These are phyloP conservation scores for Chlorospingus semifuscus DNA, from an alignment of 2,797 vertebrate genomes.

Conservation along the genomic window DNA sequence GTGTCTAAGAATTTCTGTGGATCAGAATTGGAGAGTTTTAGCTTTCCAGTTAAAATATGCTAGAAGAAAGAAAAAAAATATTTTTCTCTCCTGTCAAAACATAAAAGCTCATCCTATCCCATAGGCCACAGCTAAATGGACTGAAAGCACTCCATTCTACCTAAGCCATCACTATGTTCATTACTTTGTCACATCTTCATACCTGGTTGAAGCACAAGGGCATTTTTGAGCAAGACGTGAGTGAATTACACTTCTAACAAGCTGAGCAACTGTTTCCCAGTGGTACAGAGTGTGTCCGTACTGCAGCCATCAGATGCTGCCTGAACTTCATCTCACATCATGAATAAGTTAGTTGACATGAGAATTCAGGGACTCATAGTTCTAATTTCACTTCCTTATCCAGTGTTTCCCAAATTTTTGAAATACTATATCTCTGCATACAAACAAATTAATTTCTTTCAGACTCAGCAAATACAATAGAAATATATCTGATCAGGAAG, in stretches of 20 bases:
- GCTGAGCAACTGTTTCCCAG: neutral
- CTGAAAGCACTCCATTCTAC: neutral
- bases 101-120: neutral
- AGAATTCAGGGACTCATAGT: neutral
- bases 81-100: neutral
- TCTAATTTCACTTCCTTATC: neutral
- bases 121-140: neutral
- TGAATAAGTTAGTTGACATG: neutral
- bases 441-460: neutral
- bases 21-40: neutral
- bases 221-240: neutral
- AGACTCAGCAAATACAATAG: neutral
- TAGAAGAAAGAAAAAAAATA: neutral
- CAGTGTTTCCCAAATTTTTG: neutral
- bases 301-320: neutral
- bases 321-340: neutral
- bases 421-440: neutral
- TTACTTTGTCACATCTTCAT: neutral
- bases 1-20: neutral
- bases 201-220: neutral
- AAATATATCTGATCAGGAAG: neutral
- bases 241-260: neutral
- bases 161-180: neutral
- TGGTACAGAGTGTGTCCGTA: neutral
- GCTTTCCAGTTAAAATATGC: neutral